Percentiles rank a stretch among this genome's conserved stretches.
phyloP scores from a whole-genome alignment of 2,888 invertebrate species.

The Phytoseiulus persimilis region DNA sequence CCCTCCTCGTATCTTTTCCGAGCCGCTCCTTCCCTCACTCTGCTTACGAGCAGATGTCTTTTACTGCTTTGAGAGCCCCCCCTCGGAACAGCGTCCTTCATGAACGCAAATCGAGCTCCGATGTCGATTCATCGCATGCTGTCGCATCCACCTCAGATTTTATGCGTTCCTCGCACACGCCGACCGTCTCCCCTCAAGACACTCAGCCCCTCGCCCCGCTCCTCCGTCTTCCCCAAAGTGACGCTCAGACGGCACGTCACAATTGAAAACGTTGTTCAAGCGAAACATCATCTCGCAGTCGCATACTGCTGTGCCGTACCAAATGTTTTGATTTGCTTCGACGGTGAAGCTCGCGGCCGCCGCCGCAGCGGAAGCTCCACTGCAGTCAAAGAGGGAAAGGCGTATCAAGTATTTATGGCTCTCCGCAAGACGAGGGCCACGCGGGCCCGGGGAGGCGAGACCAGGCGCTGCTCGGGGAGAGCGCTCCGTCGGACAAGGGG shows the following conservation, averaged over 20 bases:
- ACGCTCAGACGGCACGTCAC: no score
- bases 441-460: no score
- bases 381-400: background rate
- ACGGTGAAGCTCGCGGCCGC: no score
- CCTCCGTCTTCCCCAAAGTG: no score
- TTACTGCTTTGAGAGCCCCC: background rate
- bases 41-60: background rate
- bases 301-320: no score
- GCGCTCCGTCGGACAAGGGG: no score
- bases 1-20: background rate
- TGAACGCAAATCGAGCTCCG: background rate
- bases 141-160: background rate
- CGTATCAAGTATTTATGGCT: background rate
- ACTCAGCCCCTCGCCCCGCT: background rate
- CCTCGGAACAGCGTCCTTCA: background rate
- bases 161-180: background rate
- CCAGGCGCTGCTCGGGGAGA: no score
- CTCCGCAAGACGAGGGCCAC: background rate
- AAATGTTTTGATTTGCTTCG: background rate
- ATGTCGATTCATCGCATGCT: constrained; percentile 5
- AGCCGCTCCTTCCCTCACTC: background rate
- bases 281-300: no score
- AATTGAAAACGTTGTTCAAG: no score
- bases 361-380: background rate
- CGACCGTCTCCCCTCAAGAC: background rate